Percentiles rank a stretch among this genome's conserved stretches.
phyloP scores from a whole-genome alignment of 2,888 invertebrate species.

The Monoplex corrugatus region DNA sequence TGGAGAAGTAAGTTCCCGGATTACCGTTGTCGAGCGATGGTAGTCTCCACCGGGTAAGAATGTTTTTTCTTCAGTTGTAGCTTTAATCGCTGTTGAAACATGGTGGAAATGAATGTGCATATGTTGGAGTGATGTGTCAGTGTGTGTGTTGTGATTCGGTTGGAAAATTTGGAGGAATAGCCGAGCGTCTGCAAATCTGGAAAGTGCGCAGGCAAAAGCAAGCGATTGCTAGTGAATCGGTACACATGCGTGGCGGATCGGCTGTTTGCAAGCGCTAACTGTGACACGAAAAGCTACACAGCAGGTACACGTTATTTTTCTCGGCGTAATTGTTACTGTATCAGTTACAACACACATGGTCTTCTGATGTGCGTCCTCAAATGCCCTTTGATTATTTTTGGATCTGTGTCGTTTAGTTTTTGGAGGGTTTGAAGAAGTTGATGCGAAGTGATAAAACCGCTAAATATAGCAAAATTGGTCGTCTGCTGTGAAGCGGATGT shows the following conservation, averaged over 20 bases:
- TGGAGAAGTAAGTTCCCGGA: slow-evolving; percentile 51
- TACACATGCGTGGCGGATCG: slow-evolving; percentile 37
- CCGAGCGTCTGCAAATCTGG: slow-evolving; percentile 15
- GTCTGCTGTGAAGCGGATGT: slow-evolving; percentile 11
- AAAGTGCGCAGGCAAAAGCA: not conserved
- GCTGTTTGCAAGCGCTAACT: not conserved
- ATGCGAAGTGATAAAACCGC: not conserved
- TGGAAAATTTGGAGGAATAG: slow-evolving; percentile 19
- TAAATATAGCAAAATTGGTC: slow-evolving; percentile 2
- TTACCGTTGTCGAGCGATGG: slow-evolving; percentile 43
- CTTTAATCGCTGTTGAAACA: not conserved
- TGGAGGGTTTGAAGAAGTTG: not conserved
- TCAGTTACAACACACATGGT: not conserved
- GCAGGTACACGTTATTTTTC: slow-evolving; percentile 38
- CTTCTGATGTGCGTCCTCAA: not conserved
- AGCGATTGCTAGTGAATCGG: not conserved
- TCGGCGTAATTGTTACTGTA: not conserved
- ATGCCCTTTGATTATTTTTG: not conserved
- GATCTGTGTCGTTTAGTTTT: too few species aligned
- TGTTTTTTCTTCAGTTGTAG: not conserved
- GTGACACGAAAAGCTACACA: slow-evolving; percentile 29
- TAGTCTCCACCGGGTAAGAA: slow-evolving; percentile 14
- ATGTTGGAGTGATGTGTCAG: not conserved
- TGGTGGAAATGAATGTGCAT: slow-evolving; percentile 18
- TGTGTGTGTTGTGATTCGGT: not conserved